These are phyloP conservation scores for Sialia sialis DNA, from an alignment of 2,113 vertebrate species.

Conservation along the genomic window DNA sequence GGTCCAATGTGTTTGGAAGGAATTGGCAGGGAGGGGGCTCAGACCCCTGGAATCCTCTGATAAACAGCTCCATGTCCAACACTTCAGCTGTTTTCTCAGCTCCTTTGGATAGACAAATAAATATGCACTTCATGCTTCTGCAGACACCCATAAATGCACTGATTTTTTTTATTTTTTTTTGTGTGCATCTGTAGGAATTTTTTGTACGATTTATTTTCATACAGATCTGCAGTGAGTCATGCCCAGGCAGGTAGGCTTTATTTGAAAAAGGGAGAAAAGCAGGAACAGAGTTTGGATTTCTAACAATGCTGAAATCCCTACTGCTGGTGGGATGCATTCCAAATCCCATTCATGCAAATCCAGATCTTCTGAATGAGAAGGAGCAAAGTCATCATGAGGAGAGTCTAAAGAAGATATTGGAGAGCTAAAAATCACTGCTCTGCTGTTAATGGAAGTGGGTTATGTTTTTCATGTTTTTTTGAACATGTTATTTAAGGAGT, in stretches of 20 bases:
- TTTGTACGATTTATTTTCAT: not conserved
- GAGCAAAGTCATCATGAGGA: not conserved
- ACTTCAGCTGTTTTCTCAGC: not conserved
- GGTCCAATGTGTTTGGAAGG: not conserved
- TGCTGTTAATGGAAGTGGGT: not conserved
- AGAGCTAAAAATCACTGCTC: not conserved
- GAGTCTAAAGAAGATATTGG: not conserved
- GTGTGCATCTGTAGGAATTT: not conserved
- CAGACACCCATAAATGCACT: not conserved
- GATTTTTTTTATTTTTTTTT: not conserved
- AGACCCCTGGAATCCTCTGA: not conserved
- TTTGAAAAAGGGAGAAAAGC: not conserved
- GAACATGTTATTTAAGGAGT: not conserved
- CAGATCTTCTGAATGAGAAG: not conserved
- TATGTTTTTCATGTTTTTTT: not conserved
- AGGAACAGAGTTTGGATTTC: not conserved
- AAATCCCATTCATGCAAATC: not conserved
- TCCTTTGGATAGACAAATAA: not conserved
- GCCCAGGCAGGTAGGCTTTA: not conserved
- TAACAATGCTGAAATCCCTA: not conserved
- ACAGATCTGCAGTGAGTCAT: not conserved
- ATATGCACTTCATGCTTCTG: not conserved
- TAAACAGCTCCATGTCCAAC: not conserved
- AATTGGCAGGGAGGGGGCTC: not conserved
- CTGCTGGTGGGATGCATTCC: not conserved